A percentile compares a stretch with the other conserved stretches of the same genome.
These are phyloP conservation scores for Habroteleia sp. DNA, from an alignment of 2,888 invertebrate species.

Conservation along the genomic window DNA sequence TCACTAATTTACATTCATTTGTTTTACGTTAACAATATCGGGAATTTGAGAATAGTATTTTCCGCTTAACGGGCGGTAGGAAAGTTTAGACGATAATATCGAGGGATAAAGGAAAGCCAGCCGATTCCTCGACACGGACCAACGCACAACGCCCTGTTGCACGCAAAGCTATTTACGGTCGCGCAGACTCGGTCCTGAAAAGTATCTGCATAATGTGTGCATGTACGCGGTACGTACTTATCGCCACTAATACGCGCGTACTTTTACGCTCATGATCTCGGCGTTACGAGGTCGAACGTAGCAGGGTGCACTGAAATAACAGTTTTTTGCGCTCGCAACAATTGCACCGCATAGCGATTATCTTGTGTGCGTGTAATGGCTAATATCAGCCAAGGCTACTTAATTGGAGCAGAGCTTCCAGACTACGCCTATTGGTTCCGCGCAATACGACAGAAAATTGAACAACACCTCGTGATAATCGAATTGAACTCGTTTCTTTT, in stretches of 20 bases:
- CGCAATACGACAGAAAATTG: constrained; percentile 30
- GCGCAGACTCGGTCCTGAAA: constrained; percentile 49
- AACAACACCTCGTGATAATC: constrained; percentile 39
- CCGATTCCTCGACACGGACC: constrained; percentile 65
- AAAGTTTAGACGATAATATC: constrained; percentile 50
- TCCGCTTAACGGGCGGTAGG: constrained; percentile 27
- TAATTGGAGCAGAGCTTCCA: constrained; percentile 53
- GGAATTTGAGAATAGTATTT: constrained; percentile 40
- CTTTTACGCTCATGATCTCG: constrained; percentile 41
- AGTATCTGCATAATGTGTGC: constrained; percentile 59
- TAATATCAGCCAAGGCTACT: constrained; percentile 59
- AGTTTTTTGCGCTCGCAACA: constrained; percentile 64
- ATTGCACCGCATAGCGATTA: constrained; percentile 63
- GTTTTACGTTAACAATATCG: constrained; percentile 6
- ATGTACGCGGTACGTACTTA: constrained; percentile 51
- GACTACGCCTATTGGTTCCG: constrained; percentile 41
- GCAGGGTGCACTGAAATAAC: constrained; percentile 63
- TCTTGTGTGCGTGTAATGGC: constrained; percentile 63
- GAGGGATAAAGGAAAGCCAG: constrained; percentile 64
- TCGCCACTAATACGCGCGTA: constrained; percentile 44
- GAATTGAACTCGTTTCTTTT: constrained; percentile 9
- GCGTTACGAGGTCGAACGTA: constrained; percentile 37
- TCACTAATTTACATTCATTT: too few relatives aligned
- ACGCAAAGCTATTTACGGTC: constrained; percentile 58
- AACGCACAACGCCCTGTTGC: constrained; percentile 66